A percentile compares a stretch with the other conserved stretches of the same genome.
Conservation (phyloP, 2,888 invertebrate species). For the Scaptodrosophila latifasciaeformis region DNA sequence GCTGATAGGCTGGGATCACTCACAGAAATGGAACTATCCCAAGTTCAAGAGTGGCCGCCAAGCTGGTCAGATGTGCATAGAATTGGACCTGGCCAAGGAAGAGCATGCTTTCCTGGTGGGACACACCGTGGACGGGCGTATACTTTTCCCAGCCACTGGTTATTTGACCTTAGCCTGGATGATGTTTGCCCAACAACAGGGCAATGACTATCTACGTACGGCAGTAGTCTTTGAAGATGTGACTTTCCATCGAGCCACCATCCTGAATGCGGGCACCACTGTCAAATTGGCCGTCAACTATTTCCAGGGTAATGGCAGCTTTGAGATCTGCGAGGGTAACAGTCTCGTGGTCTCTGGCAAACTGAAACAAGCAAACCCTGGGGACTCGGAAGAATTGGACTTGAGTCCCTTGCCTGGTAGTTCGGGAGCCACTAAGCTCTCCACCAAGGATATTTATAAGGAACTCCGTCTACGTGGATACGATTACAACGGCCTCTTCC, state of each 20-base stretch:
- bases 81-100: slow-evolving; percentile 84
- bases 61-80: slow-evolving; percentile 85
- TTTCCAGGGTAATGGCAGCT: slow-evolving; percentile 87
- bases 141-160: slow-evolving; percentile 96
- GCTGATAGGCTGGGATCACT: slow-evolving; percentile 94
- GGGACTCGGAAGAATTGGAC: slow-evolving; percentile 79
- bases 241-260: slow-evolving; percentile 93
- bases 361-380: slow-evolving; percentile 80
- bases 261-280: slow-evolving; percentile 88
- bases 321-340: slow-evolving; percentile 92
- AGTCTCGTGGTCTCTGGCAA: slow-evolving; percentile 87
- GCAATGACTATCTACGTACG: slow-evolving; percentile 83
- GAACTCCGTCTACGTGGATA: slow-evolving; percentile 90
- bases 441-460: slow-evolving; percentile 86
- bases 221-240: slow-evolving; percentile 92
- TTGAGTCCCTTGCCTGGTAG: slow-evolving; percentile 76
- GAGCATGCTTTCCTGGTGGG: slow-evolving; percentile 86
- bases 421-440: slow-evolving; percentile 76
- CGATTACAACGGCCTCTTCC: slow-evolving; percentile 87
- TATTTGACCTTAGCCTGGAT: slow-evolving; percentile 93
- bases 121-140: slow-evolving; percentile 95
- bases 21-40: slow-evolving; percentile 89
- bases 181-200: slow-evolving; percentile 87
- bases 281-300: slow-evolving; percentile 88
- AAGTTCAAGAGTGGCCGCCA: slow-evolving; percentile 80